phyloP scores from a whole-genome alignment of 1,140 invertebrate species.

The Nixonia krombeini region DNA sequence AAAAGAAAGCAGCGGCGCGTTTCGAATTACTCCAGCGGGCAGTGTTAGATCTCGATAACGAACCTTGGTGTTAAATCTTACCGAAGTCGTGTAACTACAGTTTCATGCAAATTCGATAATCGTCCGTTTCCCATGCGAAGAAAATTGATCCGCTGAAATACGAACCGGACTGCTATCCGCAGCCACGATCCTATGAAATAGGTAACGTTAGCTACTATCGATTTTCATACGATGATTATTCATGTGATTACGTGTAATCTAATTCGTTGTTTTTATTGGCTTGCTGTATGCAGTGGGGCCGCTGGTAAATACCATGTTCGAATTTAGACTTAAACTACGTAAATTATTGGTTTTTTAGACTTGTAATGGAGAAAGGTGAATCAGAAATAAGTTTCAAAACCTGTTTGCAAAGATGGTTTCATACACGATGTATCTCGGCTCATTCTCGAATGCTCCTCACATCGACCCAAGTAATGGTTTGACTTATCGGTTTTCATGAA shows the following conservation, averaged over 20 bases:
- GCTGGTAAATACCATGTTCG: too few species aligned
- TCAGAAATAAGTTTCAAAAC: too few species aligned
- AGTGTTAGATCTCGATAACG: conserved; percentile 23
- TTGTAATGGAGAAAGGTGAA: too few species aligned
- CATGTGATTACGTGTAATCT: conserved; percentile 24
- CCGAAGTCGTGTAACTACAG: background rate
- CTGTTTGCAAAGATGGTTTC: too few species aligned
- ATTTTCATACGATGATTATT: conserved; percentile 25
- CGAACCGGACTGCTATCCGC: conserved; percentile 30
- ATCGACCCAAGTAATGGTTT: too few species aligned
- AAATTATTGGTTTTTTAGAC: too few species aligned
- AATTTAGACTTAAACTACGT: too few species aligned
- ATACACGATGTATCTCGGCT: too few species aligned
- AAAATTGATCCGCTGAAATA: conserved; percentile 36
- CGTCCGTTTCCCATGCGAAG: conserved; percentile 23
- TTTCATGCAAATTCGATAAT: conserved; percentile 33
- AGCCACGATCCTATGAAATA: conserved; percentile 30
- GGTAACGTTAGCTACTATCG: conserved; percentile 31
- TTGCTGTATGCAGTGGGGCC: conserved; percentile 6
- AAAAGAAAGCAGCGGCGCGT: background rate
- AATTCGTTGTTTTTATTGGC: conserved; percentile 34
- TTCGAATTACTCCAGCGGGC: conserved; percentile 24
- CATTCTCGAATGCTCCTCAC: too few species aligned
- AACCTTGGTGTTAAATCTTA: background rate
- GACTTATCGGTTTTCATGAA: too few species aligned